A percentile compares a stretch with the other conserved stretches of the same genome.
Conservation (phyloP, 2,888 invertebrate genomes). For the Ormyrus labotus region DNA sequence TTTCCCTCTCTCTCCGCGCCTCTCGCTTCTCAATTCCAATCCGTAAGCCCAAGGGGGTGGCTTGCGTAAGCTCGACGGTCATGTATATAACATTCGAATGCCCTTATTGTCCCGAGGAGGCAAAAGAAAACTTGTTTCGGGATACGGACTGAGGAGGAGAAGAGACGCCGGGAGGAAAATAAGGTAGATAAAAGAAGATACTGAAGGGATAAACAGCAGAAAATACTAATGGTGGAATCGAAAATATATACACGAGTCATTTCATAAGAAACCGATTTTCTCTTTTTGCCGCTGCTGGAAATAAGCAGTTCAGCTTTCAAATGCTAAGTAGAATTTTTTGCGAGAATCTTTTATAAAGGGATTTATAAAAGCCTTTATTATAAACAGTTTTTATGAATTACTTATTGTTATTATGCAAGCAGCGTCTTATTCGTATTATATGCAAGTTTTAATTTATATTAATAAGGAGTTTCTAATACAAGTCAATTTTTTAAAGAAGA, state of each 20-base stretch:
- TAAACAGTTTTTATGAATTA: no score
- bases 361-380: no score
- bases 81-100: conserved; percentile 30
- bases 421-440: no score
- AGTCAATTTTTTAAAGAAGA: not conserved
- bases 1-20: not conserved
- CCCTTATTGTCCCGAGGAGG: conserved; percentile 27
- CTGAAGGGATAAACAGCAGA: not conserved
- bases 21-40: conserved; percentile 21
- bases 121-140: conserved; percentile 13
- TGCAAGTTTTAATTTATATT: no score
- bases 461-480: no score
- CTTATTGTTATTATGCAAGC: no score
- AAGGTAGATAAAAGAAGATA: not conserved
- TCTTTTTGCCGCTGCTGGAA: not conserved
- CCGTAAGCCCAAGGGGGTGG: conserved; percentile 30
- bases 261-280: not conserved
- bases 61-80: conserved; percentile 32
- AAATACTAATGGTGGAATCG: not conserved
- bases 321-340: not conserved
- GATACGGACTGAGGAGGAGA: not conserved
- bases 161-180: no score
- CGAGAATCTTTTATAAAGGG: conserved; percentile 7
- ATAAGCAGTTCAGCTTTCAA: no score
- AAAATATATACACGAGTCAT: not conserved